Evolutionary conservation across 2,113 vertebrate species (phyloP), one percentile per base, ranked within the genome.

Genomic region (Austrofundulus limnaeus): DNA sequence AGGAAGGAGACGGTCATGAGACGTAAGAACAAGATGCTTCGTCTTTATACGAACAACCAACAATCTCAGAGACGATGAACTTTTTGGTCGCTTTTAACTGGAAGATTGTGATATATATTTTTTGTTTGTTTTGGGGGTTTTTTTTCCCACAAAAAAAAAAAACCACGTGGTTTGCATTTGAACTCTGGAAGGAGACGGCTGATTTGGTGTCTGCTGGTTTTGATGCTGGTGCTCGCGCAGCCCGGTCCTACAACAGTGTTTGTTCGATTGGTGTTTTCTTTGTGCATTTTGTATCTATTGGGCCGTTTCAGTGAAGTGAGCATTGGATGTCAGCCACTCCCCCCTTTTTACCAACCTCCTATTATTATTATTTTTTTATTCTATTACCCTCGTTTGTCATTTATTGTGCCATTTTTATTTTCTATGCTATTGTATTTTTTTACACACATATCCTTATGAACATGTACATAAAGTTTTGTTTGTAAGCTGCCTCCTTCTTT

Each of bases 181-280:
- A 75, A 68, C 37, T 37, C 61, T 74, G 43, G 23, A 58, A 50
- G 46, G 23, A 55, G 66, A 52, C 14, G 8, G 64, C 70, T 65
- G 58, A 86, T 87, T 55, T 87, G 84, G 66, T 80, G 87, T 92
- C 84, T 75, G 67, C 80, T 52, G 85, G 87, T 90, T 87, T 89
- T 88, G 78, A 85, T 91, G 94, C 92, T 92, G 87, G 92, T 92
- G 94, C 94, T 93, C 74, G 70, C 59, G 68, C 68, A 25, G 86
- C 89, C n/a, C n/a, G n/a, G n/a, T n/a, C n/a, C n/a, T n/a, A n/a
- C n/a, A n/a, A 67, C 94, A 86, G 88, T 88, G 83, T 89, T 88
- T 92, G 90, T 91, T 94, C 92, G 91, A 90, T 95, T 93, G 85
- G 92, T 94, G 95, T 93, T 93, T 94, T 91, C 85, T 93, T 94